phyloP scores from a whole-genome alignment of 2,888 invertebrate genomes.

The Drosophila percnosoma region DNA sequence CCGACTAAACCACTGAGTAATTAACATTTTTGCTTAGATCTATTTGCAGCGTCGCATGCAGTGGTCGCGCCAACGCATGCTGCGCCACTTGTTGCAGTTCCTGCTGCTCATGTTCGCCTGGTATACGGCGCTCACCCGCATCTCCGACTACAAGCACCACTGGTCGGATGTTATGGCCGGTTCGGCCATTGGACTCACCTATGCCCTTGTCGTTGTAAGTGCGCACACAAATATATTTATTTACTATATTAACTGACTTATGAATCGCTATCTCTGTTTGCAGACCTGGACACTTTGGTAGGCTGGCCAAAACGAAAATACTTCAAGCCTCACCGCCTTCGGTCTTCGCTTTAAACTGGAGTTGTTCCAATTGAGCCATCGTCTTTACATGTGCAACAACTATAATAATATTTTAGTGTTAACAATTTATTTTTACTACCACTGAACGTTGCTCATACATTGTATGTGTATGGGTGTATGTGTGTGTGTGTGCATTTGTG shows the following conservation, averaged over 20 bases:
- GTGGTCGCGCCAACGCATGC: conserved; percentile 91
- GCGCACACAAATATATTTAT: not conserved
- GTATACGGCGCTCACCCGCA: conserved; percentile 94
- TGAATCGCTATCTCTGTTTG: conserved; percentile 3
- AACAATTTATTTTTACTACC: conserved; percentile 7
- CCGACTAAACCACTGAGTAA: not conserved
- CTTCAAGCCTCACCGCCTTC: conserved; percentile 12
- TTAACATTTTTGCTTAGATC: conserved; percentile 86
- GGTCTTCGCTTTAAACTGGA: conserved; percentile 22
- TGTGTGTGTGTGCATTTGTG: not conserved
- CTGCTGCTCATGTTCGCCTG: conserved; percentile 91
- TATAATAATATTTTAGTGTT: conserved; percentile 5
- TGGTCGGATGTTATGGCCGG: conserved; percentile 98
- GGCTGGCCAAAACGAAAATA: not conserved
- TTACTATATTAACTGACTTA: not conserved
- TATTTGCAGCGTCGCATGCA: conserved; percentile 95
- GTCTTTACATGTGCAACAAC: conserved; percentile 26
- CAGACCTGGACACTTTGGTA: conserved; percentile 75
- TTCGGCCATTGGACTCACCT: conserved; percentile 88
- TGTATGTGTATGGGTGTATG: not conserved
- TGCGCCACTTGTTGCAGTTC: conserved; percentile 93
- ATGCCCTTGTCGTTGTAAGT: conserved; percentile 90
- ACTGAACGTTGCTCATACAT: conserved; percentile 1
- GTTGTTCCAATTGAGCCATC: conserved; percentile 21
- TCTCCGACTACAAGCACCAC: conserved; percentile 98